These are phyloP conservation scores for Pseudolaguvia tuberculata DNA, from an alignment of 2,113 vertebrate species.

Conservation along the genomic window DNA sequence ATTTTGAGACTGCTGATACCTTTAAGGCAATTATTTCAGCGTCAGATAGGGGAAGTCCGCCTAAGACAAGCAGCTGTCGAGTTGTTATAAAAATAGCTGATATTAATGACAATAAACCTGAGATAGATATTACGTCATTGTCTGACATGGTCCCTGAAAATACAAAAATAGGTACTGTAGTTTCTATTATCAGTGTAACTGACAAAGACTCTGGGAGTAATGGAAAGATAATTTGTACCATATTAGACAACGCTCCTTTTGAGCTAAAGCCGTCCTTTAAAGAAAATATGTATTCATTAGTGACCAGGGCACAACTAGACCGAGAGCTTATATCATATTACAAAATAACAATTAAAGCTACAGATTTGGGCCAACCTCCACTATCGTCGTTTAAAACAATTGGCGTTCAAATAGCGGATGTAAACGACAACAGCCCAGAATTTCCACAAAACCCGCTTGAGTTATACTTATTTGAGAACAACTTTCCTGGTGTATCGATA, in stretches of 20 bases:
- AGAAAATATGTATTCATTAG: conserved; percentile 63
- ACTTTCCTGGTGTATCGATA: conserved; percentile 51
- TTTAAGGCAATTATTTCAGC: conserved; percentile 59
- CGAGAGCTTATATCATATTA: conserved; percentile 55
- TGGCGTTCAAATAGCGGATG: conserved; percentile 55
- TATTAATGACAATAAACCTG: conserved; percentile 63
- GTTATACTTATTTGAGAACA: conserved; percentile 63
- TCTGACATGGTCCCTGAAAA: conserved; percentile 55
- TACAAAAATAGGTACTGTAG: conserved; percentile 58
- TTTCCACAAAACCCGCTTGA: conserved; percentile 54
- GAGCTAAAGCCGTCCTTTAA: conserved; percentile 63
- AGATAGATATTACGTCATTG: conserved; percentile 64
- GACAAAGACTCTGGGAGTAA: conserved; percentile 60
- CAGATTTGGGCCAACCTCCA: conserved; percentile 58
- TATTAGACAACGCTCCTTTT: conserved; percentile 53
- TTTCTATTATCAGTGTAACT: conserved; percentile 62
- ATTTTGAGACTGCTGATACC: conserved; percentile 56
- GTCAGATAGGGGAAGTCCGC: conserved; percentile 61
- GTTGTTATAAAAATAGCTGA: conserved; percentile 60
- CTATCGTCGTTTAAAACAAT: conserved; percentile 53
- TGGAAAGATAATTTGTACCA: conserved; percentile 55
- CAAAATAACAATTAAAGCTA: conserved; percentile 54
- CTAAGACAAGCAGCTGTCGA: conserved; percentile 51
- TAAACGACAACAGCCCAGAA: conserved; percentile 64
- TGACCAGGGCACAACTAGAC: conserved; percentile 54